Percentiles rank a stretch among this genome's conserved stretches.
Evolutionary conservation across 2,888 invertebrate species (phyloP).

Genomic region (Bhutanitis thaidina): DNA sequence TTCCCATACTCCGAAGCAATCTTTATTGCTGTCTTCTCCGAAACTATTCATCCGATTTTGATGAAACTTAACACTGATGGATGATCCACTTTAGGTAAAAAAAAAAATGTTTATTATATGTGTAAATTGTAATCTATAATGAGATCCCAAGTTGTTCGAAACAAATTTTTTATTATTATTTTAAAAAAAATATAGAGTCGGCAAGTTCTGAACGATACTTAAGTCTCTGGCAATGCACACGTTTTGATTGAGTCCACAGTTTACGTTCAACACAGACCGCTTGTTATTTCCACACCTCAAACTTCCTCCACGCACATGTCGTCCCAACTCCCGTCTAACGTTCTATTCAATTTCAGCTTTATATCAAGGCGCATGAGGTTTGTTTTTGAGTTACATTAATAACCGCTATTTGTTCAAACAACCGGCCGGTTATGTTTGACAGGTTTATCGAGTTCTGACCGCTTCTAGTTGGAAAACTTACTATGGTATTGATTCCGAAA

Average conservation of each 20-base stretch:
- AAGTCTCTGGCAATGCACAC: slow-evolving; percentile 22
- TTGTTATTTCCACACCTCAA: slow-evolving; percentile 52
- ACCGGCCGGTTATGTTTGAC: slow-evolving; percentile 40
- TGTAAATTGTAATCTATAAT: too few species aligned
- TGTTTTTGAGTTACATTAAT: slow-evolving; percentile 11
- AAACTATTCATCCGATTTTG: too few species aligned
- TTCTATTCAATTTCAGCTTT: slow-evolving; percentile 23
- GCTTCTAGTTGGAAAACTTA: slow-evolving; percentile 26
- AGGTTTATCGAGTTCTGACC: slow-evolving; percentile 43
- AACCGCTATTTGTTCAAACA: slow-evolving; percentile 33
- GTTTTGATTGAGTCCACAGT: slow-evolving; percentile 54
- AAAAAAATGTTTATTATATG: too few species aligned
- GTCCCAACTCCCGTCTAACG: slow-evolving; percentile 12
- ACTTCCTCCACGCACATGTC: slow-evolving; percentile 27
- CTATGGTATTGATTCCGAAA: slow-evolving; percentile 2
- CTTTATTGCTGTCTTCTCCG: too few species aligned
- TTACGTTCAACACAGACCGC: slow-evolving; percentile 47
- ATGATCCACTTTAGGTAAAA: too few species aligned
- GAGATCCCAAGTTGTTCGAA: too few species aligned
- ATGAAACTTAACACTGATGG: too few species aligned
- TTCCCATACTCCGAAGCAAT: too few species aligned
- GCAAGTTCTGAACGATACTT: not conserved
- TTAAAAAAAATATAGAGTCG: not conserved
- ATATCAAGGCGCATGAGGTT: fast-evolving
- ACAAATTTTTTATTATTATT: too few species aligned